Evolutionary conservation across 2,797 vertebrate species (phyloP).

Genomic region (Enteromius treurensis): DNA sequence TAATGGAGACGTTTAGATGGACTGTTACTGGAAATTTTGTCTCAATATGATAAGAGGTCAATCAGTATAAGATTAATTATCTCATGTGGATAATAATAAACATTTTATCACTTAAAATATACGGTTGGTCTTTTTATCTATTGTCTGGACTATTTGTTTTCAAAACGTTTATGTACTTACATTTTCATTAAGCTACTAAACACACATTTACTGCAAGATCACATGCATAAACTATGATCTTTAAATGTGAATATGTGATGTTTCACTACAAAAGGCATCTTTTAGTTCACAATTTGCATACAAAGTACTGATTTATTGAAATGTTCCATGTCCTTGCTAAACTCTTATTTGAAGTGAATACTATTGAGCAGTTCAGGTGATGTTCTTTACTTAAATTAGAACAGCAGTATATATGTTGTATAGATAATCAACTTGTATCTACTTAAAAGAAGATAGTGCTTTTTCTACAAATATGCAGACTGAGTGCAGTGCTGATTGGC

Average conservation of each 20-base stretch:
- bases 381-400: neutral
- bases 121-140: conserved; percentile 15
- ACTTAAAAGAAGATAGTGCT: neutral
- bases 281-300: neutral
- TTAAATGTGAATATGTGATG: conserved; percentile 1
- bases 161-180: neutral
- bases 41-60: conserved; percentile 10
- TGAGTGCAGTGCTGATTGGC: neutral
- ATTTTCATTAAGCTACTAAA: neutral
- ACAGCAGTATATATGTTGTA: neutral
- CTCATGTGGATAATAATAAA: conserved; percentile 20
- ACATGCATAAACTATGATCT: neutral
- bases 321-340: neutral
- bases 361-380: neutral
- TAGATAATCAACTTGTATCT: neutral
- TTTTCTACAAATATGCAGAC: neutral
- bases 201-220: neutral
- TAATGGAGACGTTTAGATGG: conserved; percentile 25
- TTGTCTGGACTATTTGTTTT: neutral
- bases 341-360: neutral
- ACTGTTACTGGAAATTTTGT: conserved; percentile 22
- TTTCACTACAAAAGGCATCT: neutral
- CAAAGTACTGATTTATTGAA: conserved; percentile 14
- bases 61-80: conserved; percentile 15
- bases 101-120: conserved; percentile 32